These are phyloP conservation scores for Arenaria interpres DNA, from an alignment of 2,113 vertebrate genomes.

Conservation along the genomic window DNA sequence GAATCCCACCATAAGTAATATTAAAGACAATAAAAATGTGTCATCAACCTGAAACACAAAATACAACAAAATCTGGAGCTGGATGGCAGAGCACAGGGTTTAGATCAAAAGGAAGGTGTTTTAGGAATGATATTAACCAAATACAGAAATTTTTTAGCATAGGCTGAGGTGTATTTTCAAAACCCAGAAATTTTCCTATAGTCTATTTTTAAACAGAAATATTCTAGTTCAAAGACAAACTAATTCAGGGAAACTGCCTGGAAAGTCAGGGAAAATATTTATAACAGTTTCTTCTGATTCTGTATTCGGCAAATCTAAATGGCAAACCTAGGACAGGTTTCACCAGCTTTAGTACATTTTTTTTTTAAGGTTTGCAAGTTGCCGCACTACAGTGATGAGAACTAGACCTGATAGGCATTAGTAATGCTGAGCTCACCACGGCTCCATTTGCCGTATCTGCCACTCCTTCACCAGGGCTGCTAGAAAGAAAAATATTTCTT, in stretches of 20 bases:
- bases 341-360: neutral
- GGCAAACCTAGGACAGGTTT: conserved; percentile 41
- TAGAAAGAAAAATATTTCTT: neutral
- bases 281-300: neutral
- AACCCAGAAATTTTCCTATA: conserved; percentile 19
- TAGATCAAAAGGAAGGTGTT: neutral
- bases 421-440: conserved; percentile 31
- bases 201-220: conserved; percentile 24
- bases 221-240: conserved; percentile 4
- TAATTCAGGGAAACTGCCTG: neutral
- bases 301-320: neutral
- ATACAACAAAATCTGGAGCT: neutral
- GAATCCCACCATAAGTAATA: neutral
- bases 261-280: neutral
- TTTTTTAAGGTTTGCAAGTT: neutral
- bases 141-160: neutral
- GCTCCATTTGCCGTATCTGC: neutral
- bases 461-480: neutral
- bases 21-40: neutral
- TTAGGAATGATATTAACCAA: neutral
- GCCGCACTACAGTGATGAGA: neutral
- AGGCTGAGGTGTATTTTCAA: conserved; percentile 8
- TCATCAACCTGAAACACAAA: neutral
- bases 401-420: conserved; percentile 34
- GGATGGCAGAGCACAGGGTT: neutral